These are phyloP conservation scores for Heterohyrax brucei DNA, from an alignment of 2,797 vertebrate species.

Conservation along the genomic window DNA sequence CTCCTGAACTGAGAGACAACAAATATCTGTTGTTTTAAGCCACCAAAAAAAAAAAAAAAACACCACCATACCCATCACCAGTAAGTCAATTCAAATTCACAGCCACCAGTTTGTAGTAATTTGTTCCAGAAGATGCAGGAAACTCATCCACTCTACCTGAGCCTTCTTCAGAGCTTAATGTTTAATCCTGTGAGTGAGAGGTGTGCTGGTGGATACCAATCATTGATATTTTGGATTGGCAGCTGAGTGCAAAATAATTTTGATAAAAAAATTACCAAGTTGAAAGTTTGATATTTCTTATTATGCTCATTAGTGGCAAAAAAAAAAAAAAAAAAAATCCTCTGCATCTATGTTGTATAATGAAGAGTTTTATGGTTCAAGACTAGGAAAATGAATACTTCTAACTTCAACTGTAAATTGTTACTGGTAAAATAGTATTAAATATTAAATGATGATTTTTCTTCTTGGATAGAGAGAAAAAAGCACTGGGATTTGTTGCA, in stretches of 20 bases:
- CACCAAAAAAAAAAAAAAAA: too few relatives aligned
- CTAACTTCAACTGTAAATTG: slow-evolving; percentile 83
- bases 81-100: too few relatives aligned
- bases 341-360: not conserved
- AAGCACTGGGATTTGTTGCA: slow-evolving; percentile 75
- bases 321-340: not conserved
- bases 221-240: too few relatives aligned
- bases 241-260: not conserved
- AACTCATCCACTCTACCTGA: too few relatives aligned
- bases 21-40: too few relatives aligned
- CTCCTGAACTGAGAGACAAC: too few relatives aligned
- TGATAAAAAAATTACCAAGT: slow-evolving; percentile 42
- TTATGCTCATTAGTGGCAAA: not conserved
- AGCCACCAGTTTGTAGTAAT: too few relatives aligned
- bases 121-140: too few relatives aligned
- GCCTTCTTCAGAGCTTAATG: too few relatives aligned
- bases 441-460: slow-evolving; percentile 85
- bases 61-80: too few relatives aligned
- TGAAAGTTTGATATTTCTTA: slow-evolving; percentile 29
- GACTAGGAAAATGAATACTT: slow-evolving; percentile 85
- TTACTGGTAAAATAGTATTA: slow-evolving; percentile 85
- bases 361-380: slow-evolving; percentile 59
- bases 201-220: too few relatives aligned
- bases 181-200: too few relatives aligned
- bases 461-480: slow-evolving; percentile 63